These are phyloP conservation scores for Acropora yongei DNA, from an alignment of 64 coral and sea anemone species.

Conservation along the genomic window DNA sequence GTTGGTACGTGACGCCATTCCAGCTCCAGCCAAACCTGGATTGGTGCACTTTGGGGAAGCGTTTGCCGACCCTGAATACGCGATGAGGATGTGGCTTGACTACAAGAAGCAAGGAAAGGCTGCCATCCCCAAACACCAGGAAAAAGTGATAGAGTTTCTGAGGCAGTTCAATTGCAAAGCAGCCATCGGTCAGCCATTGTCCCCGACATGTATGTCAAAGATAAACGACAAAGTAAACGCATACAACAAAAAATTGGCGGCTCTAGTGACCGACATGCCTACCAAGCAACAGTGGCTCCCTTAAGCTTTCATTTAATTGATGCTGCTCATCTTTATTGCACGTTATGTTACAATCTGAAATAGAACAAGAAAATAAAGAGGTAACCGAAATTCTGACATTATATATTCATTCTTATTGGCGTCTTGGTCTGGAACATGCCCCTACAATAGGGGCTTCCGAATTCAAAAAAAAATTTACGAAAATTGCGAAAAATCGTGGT, in stretches of 20 bases:
- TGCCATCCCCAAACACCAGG: neutral
- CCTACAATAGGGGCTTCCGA: too few relatives aligned
- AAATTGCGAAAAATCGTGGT: too few relatives aligned
- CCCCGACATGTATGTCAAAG: neutral
- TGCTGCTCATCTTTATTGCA: neutral
- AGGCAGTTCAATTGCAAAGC: neutral
- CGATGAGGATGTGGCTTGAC: constrained; percentile 9
- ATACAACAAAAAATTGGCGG: constrained; percentile 32
- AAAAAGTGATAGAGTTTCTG: neutral
- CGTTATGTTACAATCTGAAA: neutral
- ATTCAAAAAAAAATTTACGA: too few relatives aligned
- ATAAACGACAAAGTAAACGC: constrained; percentile 55
- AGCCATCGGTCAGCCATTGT: neutral
- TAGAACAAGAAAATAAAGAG: neutral
- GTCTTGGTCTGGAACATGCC: too few relatives aligned
- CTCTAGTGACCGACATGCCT: neutral
- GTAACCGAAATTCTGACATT: neutral
- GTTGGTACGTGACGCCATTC: neutral
- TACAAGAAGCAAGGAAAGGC: constrained; percentile 28
- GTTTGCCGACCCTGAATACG: constrained; percentile 21
- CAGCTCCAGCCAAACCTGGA: neutral
- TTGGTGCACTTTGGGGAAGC: constrained; percentile 45
- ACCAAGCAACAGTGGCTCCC: neutral
- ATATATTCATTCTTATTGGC: too few relatives aligned
- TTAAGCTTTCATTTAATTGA: neutral